Base-by-base conservation (phyloP, 2,888 invertebrate genomes). In the Tetanocera ferruginea region DNA sequence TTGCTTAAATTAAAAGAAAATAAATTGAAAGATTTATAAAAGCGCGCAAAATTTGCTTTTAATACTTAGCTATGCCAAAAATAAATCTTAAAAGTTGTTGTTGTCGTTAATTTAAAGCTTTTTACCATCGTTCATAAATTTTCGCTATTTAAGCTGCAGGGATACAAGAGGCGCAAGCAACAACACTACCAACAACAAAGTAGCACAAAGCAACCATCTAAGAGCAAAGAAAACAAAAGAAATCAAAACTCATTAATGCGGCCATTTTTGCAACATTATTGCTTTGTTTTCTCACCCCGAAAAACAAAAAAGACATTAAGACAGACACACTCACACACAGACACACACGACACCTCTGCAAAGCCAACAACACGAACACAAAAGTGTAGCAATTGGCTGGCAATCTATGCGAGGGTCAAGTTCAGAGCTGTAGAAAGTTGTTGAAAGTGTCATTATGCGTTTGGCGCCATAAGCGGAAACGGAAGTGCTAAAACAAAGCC, bases 361-460 rank as follows among this genome's bases (percentile, higher is more conserved):
- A 37, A 67, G 6, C 43, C 11, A 19, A 34, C 31, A 14, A 43
- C 43, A 11, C 43, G 43, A 43, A 5, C 28, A 2, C 60, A 28
- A 14, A 60, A 28, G 28, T 25, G 11, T 28, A 31, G n/a, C 52
- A 55, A 71, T 8, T 51, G 55, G 49, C 70, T n/a, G 28, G 23
- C 52, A 31, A 52, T 23, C 52, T 9, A 11, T 9, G 5, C 25
- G 31, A 25, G 31, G 71, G 71, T 55, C 28, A 19, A 52, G 25
- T n/a, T 31, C 8, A 71, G 55, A 71, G 8, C 19, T 14, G 25
- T 34, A 57, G 5, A 57, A 71, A 60, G 34, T 72, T 31, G 60
- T 34, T 60, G 14, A 37, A 60, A 34, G 57, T 72, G 72, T 72
- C 60, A 14, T 60, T 72, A 43, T 37, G 72, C 43, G 72, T 72